phyloP scores from a whole-genome alignment of 1,140 invertebrate species.

The Drosophila oshimai region DNA sequence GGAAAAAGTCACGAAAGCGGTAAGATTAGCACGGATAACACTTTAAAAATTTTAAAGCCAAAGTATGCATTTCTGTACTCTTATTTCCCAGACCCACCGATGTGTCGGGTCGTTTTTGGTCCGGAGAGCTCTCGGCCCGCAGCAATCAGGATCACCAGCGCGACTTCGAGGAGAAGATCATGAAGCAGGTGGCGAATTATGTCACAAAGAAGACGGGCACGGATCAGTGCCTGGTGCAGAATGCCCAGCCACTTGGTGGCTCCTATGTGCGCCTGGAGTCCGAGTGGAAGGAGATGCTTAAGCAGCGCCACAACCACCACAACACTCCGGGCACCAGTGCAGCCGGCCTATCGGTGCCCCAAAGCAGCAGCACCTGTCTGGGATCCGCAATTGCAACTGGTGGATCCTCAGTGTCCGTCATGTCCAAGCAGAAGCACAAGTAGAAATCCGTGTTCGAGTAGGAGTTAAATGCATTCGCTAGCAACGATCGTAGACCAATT shows the following conservation, averaged over 20 bases:
- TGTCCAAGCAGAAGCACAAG: conserved; percentile 73
- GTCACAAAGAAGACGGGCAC: conserved; percentile 83
- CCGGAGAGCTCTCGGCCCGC: conserved; percentile 87
- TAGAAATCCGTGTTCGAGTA: conserved; percentile 7
- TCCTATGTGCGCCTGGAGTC: conserved; percentile 88
- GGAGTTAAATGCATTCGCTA: not conserved
- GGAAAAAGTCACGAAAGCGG: conserved; percentile 63
- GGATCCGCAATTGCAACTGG: not conserved
- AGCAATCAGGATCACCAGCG: conserved; percentile 93
- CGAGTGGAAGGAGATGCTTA: conserved; percentile 87
- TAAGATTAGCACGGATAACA: not conserved
- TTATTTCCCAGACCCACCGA: conserved; percentile 51
- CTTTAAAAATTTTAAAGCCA: too few relatives aligned
- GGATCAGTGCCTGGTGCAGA: conserved; percentile 53
- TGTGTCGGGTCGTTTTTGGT: conserved; percentile 86
- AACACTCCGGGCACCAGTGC: conserved; percentile 15
- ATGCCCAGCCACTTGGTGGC: conserved; percentile 84
- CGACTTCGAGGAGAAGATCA: conserved; percentile 90
- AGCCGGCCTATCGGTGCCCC: conserved; percentile 7
- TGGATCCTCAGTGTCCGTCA: conserved; percentile 22
- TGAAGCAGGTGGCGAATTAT: conserved; percentile 87
- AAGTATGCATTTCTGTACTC: not conserved
- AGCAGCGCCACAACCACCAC: conserved; percentile 69
- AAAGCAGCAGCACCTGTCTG: conserved; percentile 35
- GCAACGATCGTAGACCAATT: conserved; percentile 29